Base-by-base conservation (phyloP, 2,797 vertebrate genomes). In the Petrocephalus sullivani region DNA sequence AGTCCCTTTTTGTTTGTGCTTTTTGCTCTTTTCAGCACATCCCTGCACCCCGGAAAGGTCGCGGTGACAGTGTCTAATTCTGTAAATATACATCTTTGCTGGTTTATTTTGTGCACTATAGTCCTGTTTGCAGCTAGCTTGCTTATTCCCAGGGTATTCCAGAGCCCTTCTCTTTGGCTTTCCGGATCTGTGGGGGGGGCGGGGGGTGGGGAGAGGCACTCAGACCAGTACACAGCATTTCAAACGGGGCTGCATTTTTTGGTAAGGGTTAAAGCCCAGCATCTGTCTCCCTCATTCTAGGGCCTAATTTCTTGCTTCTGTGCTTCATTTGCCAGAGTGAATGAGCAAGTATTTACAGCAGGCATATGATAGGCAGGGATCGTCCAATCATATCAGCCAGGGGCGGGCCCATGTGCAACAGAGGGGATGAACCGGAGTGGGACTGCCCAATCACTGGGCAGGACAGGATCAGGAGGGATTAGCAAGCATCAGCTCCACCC, bases 391-490 rank as follows among this genome's bases (percentile, higher is more conserved):
- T 53, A 21, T 51, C 81, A 58, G 54, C 12, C 6, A 28, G 56
- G 33, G 53, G 53, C 33, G 56, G 53, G 28, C 16, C 53, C 54
- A 58, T 58, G 56, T 60, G 56, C 53, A 37, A 56, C 53, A 60
- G 84, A 58, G n/a, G 23, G 84, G 53, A 58, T 23, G 7, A 41
- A 41, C 21, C 53, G 37, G 53, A 86, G 19, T n/a, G 4, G 84
- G 14, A 60, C 23, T 57, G 28, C 51, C 53, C 54, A 57, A 33
- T 83, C 41, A 83, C 4, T 83, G 81, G 8, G 46, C 81, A 23
- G 81, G 81, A 51, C 23, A 37, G 54, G 10, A 85, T 85, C 83
- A 87, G 51, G 86, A 23, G 75, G 49, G 88, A 93, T 94, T 91
- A 92, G 91, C 83, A 87, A 83, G n/a, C 90, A 49, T 28, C 71